Evolutionary conservation across 2,888 invertebrate genomes (phyloP), one percentile per base, ranked within the genome.

Genomic region (Ophion ventricosus): DNA sequence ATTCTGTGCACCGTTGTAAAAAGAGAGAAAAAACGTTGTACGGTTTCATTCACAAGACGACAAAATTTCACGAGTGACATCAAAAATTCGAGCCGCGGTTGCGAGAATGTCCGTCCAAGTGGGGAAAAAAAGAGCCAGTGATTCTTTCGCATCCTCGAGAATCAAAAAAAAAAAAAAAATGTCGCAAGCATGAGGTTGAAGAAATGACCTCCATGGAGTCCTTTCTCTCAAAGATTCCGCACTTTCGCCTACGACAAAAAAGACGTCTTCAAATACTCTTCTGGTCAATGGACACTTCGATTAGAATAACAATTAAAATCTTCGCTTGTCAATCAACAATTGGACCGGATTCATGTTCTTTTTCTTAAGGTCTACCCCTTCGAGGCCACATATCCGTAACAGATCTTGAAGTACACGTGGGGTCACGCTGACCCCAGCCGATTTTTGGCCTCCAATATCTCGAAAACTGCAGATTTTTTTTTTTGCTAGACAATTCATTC

Each of bases 61-160:
- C 76, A 56, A 76, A 57, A 76, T 75, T 75, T 75, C 63, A 56
- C 56, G 40, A 66, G 25, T 54, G 8, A 43, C 25, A 14, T 43
- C 14, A 59, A 83, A 29, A 66, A 75, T 82, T 43, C 59, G 77
- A 63, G 63, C 59, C 67, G 73, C 81, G 84, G 76, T 77, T 75
- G 64, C 80, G 82, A 69, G 57, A 82, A 85, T 83, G 80, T 87
- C 87, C 87, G 85, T 87, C 87, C 87, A 87, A 61, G 56, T 29
- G 72, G 66, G 66, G 26, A 73, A 11, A 72, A 75, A 40, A 43
- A 64, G 40, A 75, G 5, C 63, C 23, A 10, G 54, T 5, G 49
- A 70, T 67, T 85, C 59, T 77, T 29, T 59, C 23, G 20, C 25
- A 63, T 20, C 20, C 29, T 26, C 26, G 20, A 66, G 25, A 43